Base-by-base conservation (phyloP, 2,113 vertebrate species). In the Serilophus lunatus region DNA sequence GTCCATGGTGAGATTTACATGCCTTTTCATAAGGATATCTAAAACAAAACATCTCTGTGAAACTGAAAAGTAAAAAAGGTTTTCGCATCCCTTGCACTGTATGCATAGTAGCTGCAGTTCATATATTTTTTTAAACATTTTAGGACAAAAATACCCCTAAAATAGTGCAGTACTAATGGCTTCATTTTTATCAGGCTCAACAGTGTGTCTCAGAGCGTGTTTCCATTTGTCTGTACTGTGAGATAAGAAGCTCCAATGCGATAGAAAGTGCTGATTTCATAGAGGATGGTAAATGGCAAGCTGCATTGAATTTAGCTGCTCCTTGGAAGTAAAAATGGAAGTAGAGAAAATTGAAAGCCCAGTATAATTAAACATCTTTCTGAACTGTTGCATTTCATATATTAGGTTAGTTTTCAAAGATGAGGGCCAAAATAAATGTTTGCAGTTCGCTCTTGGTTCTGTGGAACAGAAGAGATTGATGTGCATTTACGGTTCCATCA, bases 351-450 rank as follows among this genome's bases (percentile, higher is more conserved):
- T 84, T 50, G 70, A 77, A 72, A 90, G 71, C 64, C 64, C 47
- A 29, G 51, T 88, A 75, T 96, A 93, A 96, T 49, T 82, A 88
- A 82, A 91, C 83, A 82, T 84, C 61, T 90, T 82, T 93, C 82
- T 64, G 76, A 91, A 66, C 75, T 68, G 45, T 78, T 96, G 80
- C 59, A 25, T 96, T 96, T 93, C 91, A 91, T 87, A 38, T 40
- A 82, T 59, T 63, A 91, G 84, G 86, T 92, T 93, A 86, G 86
- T 84, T 94, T 91, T 94, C 65, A 95, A 68, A 94, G 82, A n/a
- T 56, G 64, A 90, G 57, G 70, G 93, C 94, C 94, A 96, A 96
- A 90, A 71, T 80, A 95, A 95, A 97, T 88, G 90, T 96, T 96
- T 96, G 68, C 90, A 81, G 63, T 83, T 90, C 13, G 0, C 59